Evolutionary conservation across 2,797 vertebrate genomes (phyloP), one percentile per base, ranked within the genome.

Genomic region (Silurus aristotelis): DNA sequence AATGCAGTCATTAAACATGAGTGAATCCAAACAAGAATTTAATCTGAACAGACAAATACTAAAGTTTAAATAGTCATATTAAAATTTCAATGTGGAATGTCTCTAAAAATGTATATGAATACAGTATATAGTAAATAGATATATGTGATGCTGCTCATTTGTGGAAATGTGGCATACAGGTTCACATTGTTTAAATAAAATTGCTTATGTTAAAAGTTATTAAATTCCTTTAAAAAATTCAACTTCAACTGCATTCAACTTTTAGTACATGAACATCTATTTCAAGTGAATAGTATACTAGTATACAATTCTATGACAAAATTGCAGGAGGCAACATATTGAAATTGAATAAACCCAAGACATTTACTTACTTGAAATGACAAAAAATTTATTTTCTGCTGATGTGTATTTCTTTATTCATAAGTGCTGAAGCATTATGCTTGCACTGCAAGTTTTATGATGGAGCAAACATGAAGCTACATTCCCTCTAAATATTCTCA

Each of bases 331-430:
- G 31, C 56, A 78, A 10, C 31, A 38, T 60, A 60, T 6, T 12
- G 38, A 38, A 79, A 43, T 63, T 46, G 22, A 79, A 14, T n/a
- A 55, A 63, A n/a, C 6, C 19, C 2, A 38, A 38, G 56, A 64
- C 12, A 48, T 46, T 25, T 48, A 80, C 63, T 61, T 64, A 46
- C 31, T 10, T 5, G 43, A 63, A 63, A 79, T 79, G 60, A n/a
- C 77, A 56, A 48, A 82, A 46, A 27, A n/a, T 10, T 48, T 71
- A 38, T 25, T 83, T 64, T 72, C 75, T 71, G 81, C 73, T 48
- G 55, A 86, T 38, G 25, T 79, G n/a, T 46, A 71, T 70, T 55
- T 86, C 55, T 78, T 72, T 83, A 66, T 86, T 83, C 63, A 77
- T 86, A 75, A 38, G 81, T 72, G 25, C n/a, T 52, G 58, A 66